phyloP scores from a whole-genome alignment of 2,888 invertebrate genomes.

The Ptycholaimellus sp. region DNA sequence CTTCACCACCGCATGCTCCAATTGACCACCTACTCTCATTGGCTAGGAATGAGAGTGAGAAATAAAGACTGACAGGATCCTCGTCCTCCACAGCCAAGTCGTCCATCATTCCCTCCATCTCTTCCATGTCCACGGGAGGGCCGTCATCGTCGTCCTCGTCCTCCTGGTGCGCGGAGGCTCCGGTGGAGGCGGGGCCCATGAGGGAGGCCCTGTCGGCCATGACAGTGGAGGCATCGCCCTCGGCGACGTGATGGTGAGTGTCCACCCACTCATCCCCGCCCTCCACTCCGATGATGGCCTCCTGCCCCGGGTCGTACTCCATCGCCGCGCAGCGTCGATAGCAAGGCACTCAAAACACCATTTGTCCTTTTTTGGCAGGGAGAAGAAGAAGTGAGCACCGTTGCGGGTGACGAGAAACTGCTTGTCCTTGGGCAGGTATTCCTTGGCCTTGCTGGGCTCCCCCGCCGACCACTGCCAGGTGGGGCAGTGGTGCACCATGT shows the following conservation, averaged over 20 bases:
- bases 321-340: slow-evolving; percentile 77
- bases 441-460: slow-evolving; percentile 13
- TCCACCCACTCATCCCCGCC: too few species aligned
- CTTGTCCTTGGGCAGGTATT: slow-evolving; percentile 65
- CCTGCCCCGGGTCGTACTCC: slow-evolving; percentile 68
- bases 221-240: too few species aligned
- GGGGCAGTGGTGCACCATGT: slow-evolving; percentile 91
- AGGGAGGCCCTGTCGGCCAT: too few species aligned
- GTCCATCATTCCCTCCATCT: slow-evolving; percentile 80
- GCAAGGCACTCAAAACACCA: slow-evolving; percentile 48
- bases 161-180: not conserved
- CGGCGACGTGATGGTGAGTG: too few species aligned
- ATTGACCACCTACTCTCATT: slow-evolving; percentile 1
- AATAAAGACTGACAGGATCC: slow-evolving; percentile 37
- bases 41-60: slow-evolving; percentile 42
- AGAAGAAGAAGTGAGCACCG: slow-evolving; percentile 25
- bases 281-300: slow-evolving; percentile 51
- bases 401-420: slow-evolving; percentile 89
- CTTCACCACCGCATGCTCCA: not conserved
- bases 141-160: slow-evolving; percentile 52
- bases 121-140: slow-evolving; percentile 86
- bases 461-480: slow-evolving; percentile 92
- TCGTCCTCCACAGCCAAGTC: slow-evolving; percentile 75
- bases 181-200: too few species aligned
- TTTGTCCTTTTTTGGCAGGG: not conserved